Evolutionary conservation across 2,113 vertebrate genomes (phyloP).

Genomic region (human): DNA sequence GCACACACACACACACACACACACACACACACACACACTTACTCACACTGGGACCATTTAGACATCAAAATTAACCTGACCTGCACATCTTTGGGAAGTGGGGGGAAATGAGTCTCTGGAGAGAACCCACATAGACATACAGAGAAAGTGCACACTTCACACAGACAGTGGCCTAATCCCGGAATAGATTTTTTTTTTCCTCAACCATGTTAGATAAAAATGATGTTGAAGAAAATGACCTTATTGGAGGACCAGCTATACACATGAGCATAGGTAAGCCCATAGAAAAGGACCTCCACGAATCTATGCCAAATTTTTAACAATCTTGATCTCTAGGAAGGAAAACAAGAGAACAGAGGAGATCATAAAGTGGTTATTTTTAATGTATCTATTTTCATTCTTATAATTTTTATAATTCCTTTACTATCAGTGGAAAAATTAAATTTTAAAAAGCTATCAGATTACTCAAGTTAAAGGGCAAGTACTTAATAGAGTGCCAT

Average conservation of each 20-base stretch:
- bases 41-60: neutral
- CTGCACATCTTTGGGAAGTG: neutral
- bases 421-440: neutral
- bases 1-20: rapidly evolving
- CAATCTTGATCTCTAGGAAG: neutral
- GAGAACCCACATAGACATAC: neutral
- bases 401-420: neutral
- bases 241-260: neutral
- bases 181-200: neutral
- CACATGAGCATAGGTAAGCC: neutral
- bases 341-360: neutral
- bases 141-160: neutral
- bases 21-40: neutral
- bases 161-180: neutral
- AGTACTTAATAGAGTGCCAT: neutral
- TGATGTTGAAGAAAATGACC: neutral
- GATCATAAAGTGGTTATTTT: neutral
- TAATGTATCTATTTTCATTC: neutral
- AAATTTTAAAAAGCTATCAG: neutral
- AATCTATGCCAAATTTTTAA: neutral
- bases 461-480: neutral
- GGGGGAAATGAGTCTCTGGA: neutral
- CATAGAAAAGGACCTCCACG: neutral
- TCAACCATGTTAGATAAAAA: neutral
- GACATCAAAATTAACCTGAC: neutral